Conservation (phyloP, 2,888 invertebrate species). For the Chouioia cunea region DNA sequence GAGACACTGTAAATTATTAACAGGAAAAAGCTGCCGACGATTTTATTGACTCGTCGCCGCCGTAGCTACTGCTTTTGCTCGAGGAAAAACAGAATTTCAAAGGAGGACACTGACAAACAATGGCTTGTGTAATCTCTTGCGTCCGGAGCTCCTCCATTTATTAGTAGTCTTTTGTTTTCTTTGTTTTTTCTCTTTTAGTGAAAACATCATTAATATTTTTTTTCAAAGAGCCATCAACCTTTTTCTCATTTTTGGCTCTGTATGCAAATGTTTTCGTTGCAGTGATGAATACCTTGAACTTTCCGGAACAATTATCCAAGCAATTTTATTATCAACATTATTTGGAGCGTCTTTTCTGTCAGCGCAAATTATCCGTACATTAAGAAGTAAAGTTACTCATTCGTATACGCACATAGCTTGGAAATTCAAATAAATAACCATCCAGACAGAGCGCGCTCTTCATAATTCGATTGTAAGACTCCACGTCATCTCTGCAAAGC, state of each 20-base stretch:
- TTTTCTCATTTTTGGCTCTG: too few relatives aligned
- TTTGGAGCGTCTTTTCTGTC: too few relatives aligned
- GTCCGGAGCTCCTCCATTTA: conserved; percentile 9
- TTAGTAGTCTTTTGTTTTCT: conserved; percentile 17
- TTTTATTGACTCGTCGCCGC: conserved; percentile 29
- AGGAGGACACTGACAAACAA: conserved; percentile 1
- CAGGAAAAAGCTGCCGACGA: conserved; percentile 24
- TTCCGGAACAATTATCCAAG: too few relatives aligned
- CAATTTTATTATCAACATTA: too few relatives aligned
- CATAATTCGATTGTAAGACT: conserved; percentile 20
- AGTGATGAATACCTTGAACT: too few relatives aligned
- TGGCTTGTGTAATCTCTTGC: background rate
- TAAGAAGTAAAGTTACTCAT: too few relatives aligned
- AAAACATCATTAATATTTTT: too few relatives aligned
- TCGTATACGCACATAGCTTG: too few relatives aligned
- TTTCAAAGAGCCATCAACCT: too few relatives aligned
- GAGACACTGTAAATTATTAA: conserved; percentile 40
- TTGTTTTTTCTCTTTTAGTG: background rate
- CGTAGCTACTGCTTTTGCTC: background rate
- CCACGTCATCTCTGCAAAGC: conserved; percentile 2
- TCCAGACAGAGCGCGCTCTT: background rate
- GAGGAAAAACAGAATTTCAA: background rate
- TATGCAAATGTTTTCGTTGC: too few relatives aligned
- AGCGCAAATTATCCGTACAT: too few relatives aligned
- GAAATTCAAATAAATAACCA: too few relatives aligned